Conservation (phyloP, 1,140 invertebrate genomes). For the Microplitis demolitor region DNA sequence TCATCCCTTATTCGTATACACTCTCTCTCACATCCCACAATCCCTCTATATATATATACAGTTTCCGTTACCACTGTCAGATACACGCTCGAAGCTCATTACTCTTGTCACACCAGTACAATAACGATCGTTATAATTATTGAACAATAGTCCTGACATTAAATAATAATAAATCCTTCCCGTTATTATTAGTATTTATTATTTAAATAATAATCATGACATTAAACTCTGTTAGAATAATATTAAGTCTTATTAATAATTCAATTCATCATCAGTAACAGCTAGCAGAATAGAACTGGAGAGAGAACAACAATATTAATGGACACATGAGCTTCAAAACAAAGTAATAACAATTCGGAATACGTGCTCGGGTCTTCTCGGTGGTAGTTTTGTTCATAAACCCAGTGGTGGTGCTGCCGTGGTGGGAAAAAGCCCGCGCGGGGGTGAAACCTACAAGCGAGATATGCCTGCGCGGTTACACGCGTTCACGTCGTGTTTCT, state of each 20-base stretch:
- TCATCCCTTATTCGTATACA: not conserved
- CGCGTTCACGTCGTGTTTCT: constrained; percentile 23
- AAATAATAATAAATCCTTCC: no score
- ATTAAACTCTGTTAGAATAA: no score
- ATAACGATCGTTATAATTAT: not conserved
- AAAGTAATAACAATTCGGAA: no score
- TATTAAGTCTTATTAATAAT: no score
- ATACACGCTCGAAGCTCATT: not conserved
- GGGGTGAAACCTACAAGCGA: not conserved
- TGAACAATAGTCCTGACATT: no score
- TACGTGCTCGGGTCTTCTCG: not conserved
- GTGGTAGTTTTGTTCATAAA: not conserved
- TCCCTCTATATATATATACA: not conserved
- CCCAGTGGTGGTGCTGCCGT: not conserved
- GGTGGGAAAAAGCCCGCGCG: not conserved
- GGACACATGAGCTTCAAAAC: no score
- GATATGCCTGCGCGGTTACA: constrained; percentile 28
- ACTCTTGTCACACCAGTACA: not conserved
- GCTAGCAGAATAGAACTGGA: no score
- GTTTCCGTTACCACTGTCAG: not conserved
- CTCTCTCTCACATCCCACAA: not conserved
- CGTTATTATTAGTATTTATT: no score
- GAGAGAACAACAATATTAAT: no score
- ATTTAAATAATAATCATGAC: no score
- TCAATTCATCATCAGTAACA: no score